Base-by-base conservation (phyloP, 2,113 vertebrate genomes). In the Atractosteus spatula region DNA sequence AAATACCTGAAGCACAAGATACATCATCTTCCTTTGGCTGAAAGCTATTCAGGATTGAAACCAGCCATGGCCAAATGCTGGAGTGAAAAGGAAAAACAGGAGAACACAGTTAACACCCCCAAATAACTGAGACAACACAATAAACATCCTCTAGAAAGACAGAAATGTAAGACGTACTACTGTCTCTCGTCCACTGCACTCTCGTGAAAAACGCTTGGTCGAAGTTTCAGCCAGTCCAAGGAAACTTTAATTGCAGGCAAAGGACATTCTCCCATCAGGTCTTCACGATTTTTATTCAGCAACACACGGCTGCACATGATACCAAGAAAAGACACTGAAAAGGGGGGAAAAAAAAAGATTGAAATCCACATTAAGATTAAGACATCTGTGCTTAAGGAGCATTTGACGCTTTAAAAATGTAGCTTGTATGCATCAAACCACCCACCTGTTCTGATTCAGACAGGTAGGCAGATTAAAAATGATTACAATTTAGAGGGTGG, bases 31-130 rank as follows among this genome's bases (percentile, higher is more conserved):
- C 95, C 73, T 91, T 94, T 62, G 95, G 94, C 77, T 97, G 95
- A 85, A 99, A 98, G 81, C 95, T 95, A 87, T 99, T 99, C 57
- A 99, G 93, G 80, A 99, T 93, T 73, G 95, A 94, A 76, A 97
- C 97, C 66, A 99, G 87, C 96, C 97, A 98, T 13, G 97, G 96
- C 97, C 97, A 99, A 84, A 99, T 84, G 70, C 97, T 99, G 82
- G 3, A 14, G 56, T 6, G 4, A 44, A 56, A 77, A 65, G 79
- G 86, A 79, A 71, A 54, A 85, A 29, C 78, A 75, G 42, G 8
- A 61, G 62, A 57, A 71, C 63, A 13, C 62, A 77, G 10, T 72
- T 69, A 42, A 80, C 16, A 17, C 45, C 29, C 75, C 13, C 41
- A 73, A 74, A 75, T 0, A 57, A 61, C 16, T 67, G 29, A 29